A percentile compares a stretch with the other conserved stretches of the same genome.
These are phyloP conservation scores for Porphyrio hochstetteri DNA, from an alignment of 2,113 vertebrate genomes.

Conservation along the genomic window DNA sequence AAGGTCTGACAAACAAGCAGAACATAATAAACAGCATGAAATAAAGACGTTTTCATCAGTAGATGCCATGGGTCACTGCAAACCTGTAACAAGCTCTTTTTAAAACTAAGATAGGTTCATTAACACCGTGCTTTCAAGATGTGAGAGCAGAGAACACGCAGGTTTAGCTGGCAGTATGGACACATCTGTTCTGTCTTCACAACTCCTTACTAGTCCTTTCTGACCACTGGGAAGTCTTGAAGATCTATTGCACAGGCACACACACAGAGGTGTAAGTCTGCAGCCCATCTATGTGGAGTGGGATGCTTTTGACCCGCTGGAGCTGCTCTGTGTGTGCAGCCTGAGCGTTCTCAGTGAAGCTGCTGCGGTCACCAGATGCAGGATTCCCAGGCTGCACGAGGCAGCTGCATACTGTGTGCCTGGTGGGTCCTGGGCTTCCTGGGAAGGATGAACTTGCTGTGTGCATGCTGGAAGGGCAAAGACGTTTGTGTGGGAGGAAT, in stretches of 20 bases:
- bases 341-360: background rate
- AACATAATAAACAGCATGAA: background rate
- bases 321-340: background rate
- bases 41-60: background rate
- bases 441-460: no score
- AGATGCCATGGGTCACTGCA: background rate
- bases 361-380: rapidly evolving
- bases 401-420: rapidly evolving
- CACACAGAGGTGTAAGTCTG: background rate
- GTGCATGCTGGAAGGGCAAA: background rate
- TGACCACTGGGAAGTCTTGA: background rate
- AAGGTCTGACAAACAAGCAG: background rate
- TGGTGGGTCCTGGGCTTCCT: background rate
- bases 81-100: background rate
- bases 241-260: background rate
- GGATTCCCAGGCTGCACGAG: rapidly evolving
- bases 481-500: background rate
- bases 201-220: background rate
- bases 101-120: background rate
- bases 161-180: background rate
- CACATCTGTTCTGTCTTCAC: background rate
- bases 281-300: rapidly evolving
- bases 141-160: background rate
- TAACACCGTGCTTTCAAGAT: background rate
- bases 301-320: background rate